These are phyloP conservation scores for Dendrolimus pini DNA, from an alignment of 2,888 invertebrate genomes.

Conservation along the genomic window DNA sequence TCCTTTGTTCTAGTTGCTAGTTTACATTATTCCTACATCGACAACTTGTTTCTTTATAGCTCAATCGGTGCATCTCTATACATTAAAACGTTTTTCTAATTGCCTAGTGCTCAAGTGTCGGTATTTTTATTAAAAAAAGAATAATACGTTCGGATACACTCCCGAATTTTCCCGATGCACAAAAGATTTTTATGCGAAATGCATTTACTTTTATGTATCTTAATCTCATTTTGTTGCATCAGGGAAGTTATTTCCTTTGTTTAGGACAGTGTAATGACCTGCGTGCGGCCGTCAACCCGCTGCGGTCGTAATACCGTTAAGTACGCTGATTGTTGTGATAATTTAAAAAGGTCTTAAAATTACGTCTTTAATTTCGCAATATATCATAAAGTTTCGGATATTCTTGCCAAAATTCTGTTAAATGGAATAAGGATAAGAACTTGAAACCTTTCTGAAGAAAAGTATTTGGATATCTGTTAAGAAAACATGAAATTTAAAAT, in stretches of 20 bases:
- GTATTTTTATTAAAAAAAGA: background rate
- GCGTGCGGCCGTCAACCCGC: background rate
- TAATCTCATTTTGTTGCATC: background rate
- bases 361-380: constrained; percentile 1
- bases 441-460: too few relatives aligned
- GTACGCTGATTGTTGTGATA: background rate
- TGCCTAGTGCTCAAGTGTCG: too few relatives aligned
- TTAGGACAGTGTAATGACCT: background rate
- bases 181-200: too few relatives aligned
- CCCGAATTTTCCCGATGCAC: background rate
- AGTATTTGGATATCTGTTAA: too few relatives aligned
- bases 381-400: too few relatives aligned
- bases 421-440: too few relatives aligned
- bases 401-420: too few relatives aligned
- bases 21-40: constrained; percentile 1
- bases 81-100: too few relatives aligned
- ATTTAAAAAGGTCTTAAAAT: background rate
- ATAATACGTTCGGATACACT: background rate
- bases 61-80: too few relatives aligned
- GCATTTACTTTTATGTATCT: too few relatives aligned
- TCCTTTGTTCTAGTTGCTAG: constrained; percentile 48
- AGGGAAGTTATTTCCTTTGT: background rate
- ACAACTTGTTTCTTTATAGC: background rate
- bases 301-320: background rate
- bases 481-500: background rate